Base-by-base conservation (phyloP, 2,888 invertebrate species). In the Ethmia dodecea region DNA sequence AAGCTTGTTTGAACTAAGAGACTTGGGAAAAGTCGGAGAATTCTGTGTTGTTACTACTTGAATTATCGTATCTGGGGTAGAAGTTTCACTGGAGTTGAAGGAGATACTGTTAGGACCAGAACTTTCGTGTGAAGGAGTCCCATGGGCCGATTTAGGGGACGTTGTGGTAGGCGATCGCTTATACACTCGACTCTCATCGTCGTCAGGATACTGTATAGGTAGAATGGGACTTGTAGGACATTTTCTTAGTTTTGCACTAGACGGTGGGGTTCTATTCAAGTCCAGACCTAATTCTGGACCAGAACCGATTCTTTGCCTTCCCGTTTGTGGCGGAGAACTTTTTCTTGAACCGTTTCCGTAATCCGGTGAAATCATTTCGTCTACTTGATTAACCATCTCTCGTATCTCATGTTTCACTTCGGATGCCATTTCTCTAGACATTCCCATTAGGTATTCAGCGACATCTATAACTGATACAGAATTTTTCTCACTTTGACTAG, bases 391-490 rank as follows among this genome's bases (percentile, higher is more conserved):
- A 1, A 91, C 91, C 73, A 91, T 90, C 64, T 92, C 92, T 30
- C 92, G 87, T 43, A 93, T 93, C 66, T 93, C 93, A 3, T 91
- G 91, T 64, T 93, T 94, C 12, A 94, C 91, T 76, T 93, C 93
- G 33, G 92, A 92, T 5, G 93, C 92, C 91, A 93, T 93, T 63
- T 93, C 91, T 59, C 89, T 90, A 0, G 93, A 93, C 62, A 92
- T 91, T 45, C 93, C 93, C 88, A 93, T 92, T 30, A 94, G 71
- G 65, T 93, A 93, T 60, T 93, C 92, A 0, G 93, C 92, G 28
- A 93, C 92, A 58, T 93, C 92, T 60, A 90, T 90, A 1, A 93
- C 91, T 22, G 92, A 92, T 37, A 92, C 91, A 0, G 93, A 92
- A 67, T 92, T 91, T 47, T 88, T 90, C 45, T 89, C 84, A 27